Evolutionary conservation across 2,797 vertebrate species (phyloP), one percentile per base, ranked within the genome.

Genomic region (Rhinophrynus dorsalis): DNA sequence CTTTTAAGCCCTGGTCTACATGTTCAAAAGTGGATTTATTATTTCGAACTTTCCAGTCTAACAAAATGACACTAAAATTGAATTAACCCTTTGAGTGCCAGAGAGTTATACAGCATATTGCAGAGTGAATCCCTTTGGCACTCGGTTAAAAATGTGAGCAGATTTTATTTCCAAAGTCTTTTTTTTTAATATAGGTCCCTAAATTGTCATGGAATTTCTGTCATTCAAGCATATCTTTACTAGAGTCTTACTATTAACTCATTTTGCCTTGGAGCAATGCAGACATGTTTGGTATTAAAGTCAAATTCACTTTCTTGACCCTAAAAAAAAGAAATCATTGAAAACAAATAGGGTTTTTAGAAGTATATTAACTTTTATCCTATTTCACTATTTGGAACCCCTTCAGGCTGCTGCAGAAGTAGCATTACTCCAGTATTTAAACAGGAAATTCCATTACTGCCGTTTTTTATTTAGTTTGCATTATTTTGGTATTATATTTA

Each of bases 341-440:
- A 33, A 56, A 56, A 56, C 32, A 56, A 56, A 56, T 56, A 21
- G 7, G 23, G 30, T 56, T 35, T 37, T 56, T 33, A 56, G 30
- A 56, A 56, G 37, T 56, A 56, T 37, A 56, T 18, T 54, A 29
- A 33, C 52, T 20, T 56, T 50, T 9, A 7, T 54, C 18, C 51
- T 8, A 32, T 54, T 54, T 54, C 15, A 10, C 11, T 8, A 54
- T 29, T 29, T 9, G 15, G 9, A 33, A 37, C 17, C 18, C 30
- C 30, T 23, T 12, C 52, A 56, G 26, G 18, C 52, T 21, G 7
- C 32, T 23, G 30, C 17, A 56, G 32, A 56, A 56, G 35, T 56
- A 33, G 10, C 52, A 33, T 35, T 21, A 56, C 8, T 56, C 11
- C 52, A 18, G 5, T 35, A 18, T 56, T 35, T 56, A 56, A 35